A percentile compares a stretch with the other conserved stretches of the same genome.
These are phyloP conservation scores for Alectoris magna DNA, from an alignment of 2,797 vertebrate species.

Conservation along the genomic window DNA sequence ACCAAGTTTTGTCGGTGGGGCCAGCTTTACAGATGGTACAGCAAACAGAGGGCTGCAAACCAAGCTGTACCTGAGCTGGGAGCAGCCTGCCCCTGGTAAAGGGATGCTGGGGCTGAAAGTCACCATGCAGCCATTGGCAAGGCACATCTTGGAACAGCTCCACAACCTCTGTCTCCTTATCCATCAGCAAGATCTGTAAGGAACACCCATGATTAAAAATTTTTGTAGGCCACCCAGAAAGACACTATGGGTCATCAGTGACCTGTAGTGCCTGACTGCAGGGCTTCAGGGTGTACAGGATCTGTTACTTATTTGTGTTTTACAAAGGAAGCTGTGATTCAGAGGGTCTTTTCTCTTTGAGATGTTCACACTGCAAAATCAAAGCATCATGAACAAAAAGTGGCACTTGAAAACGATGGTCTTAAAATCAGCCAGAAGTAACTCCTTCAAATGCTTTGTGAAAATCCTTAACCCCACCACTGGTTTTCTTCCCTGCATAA, in stretches of 20 bases:
- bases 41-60: background rate
- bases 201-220: background rate
- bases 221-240: background rate
- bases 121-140: rapidly evolving
- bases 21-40: background rate
- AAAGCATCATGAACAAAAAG: background rate
- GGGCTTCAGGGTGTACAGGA: background rate
- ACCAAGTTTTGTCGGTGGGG: background rate
- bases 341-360: background rate
- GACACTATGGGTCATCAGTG: background rate
- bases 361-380: background rate
- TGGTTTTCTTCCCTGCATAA: background rate
- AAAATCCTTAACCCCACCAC: background rate
- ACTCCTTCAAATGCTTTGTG: background rate
- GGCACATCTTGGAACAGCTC: rapidly evolving
- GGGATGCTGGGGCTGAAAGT: rapidly evolving
- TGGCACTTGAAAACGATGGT: rapidly evolving
- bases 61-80: background rate
- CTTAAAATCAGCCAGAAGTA: background rate
- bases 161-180: background rate
- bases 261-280: background rate
- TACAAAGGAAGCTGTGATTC: background rate
- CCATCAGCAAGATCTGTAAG: background rate
- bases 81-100: background rate
- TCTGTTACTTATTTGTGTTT: background rate